A percentile compares a stretch with the other conserved stretches of the same genome.
phyloP scores from a whole-genome alignment of 2,113 vertebrate species.

The Bettongia penicillata region DNA sequence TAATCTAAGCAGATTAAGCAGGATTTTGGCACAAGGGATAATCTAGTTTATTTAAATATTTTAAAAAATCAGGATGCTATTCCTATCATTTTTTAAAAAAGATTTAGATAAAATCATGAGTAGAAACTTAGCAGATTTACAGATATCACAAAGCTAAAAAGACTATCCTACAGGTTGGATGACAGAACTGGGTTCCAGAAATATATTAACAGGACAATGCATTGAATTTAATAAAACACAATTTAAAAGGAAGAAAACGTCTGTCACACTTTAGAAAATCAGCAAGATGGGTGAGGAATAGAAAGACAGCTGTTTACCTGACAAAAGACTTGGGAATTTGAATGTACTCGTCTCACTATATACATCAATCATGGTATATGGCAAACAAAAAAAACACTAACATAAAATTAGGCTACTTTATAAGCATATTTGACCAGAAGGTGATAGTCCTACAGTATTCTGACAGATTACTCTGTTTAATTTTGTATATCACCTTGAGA shows the following conservation, averaged over 20 bases:
- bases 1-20: no score
- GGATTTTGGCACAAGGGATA: no score
- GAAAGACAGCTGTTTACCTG: background rate
- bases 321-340: background rate
- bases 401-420: background rate
- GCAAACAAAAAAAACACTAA: no score
- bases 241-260: background rate
- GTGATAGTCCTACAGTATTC: background rate
- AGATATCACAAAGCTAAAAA: no score
- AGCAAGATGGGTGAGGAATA: background rate
- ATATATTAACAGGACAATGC: background rate
- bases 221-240: background rate
- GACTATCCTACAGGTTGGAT: background rate
- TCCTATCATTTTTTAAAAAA: no score
- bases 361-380: background rate
- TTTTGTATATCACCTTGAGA: background rate
- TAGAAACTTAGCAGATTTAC: background rate
- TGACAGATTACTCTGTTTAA: background rate
- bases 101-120: background rate
- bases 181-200: background rate
- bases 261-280: background rate
- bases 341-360: background rate
- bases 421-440: background rate
- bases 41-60: no score
- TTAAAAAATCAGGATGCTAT: no score